Conservation (phyloP, 2,888 invertebrate species). For the Troides helena region DNA sequence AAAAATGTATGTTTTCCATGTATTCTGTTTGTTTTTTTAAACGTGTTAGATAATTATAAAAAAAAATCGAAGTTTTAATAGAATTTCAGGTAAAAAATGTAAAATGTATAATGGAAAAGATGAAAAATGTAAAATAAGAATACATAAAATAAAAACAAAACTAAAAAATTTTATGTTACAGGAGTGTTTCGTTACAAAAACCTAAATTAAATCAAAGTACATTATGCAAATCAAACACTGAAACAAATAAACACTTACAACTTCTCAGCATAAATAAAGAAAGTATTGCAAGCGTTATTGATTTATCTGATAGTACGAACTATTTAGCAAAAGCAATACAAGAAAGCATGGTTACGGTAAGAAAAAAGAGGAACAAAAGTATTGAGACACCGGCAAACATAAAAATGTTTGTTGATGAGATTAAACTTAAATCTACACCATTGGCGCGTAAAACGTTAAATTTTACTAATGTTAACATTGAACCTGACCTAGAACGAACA, state of each 20-base stretch:
- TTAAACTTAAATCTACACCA: constrained; percentile 69
- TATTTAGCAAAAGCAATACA: constrained; percentile 43
- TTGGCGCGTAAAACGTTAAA: constrained; percentile 65
- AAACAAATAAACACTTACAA: constrained; percentile 21
- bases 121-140: too few species aligned
- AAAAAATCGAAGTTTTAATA: too few species aligned
- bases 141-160: too few species aligned
- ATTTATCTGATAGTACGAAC: constrained; percentile 47
- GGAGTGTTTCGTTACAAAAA: constrained; percentile 51
- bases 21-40: too few species aligned
- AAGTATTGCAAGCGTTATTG: constrained; percentile 46
- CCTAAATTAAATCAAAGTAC: constrained; percentile 43
- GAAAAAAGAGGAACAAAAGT: constrained; percentile 36
- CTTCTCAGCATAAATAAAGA: constrained; percentile 25
- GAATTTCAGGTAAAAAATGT: too few species aligned
- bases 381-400: constrained; percentile 64
- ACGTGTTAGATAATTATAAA: too few species aligned
- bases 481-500: constrained; percentile 55
- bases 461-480: constrained; percentile 47
- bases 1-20: too few species aligned
- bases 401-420: constrained; percentile 60
- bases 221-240: constrained; percentile 28
- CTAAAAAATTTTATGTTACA: constrained; percentile 33
- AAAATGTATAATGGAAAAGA: too few species aligned
- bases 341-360: constrained; percentile 47